phyloP scores from a whole-genome alignment of 1,140 invertebrate species.

The Trachelipus rathkii region DNA sequence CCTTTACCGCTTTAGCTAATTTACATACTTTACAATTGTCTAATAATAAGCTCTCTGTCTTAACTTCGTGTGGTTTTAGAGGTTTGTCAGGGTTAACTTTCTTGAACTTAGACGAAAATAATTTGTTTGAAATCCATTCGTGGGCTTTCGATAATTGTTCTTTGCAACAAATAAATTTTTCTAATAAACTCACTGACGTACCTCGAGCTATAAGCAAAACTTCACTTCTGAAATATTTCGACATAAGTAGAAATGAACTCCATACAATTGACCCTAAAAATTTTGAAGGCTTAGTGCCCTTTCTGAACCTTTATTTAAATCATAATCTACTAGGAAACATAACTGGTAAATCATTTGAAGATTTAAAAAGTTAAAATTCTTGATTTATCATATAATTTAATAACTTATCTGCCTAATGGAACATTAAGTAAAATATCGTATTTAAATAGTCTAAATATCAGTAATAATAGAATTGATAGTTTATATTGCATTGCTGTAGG shows the following conservation, averaged over 20 bases:
- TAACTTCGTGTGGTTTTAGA: too few species aligned
- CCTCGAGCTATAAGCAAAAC: too few species aligned
- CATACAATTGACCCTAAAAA: too few species aligned
- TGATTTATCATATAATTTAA: constrained; percentile 78
- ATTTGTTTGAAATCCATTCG: constrained; percentile 59
- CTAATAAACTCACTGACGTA: constrained; percentile 74
- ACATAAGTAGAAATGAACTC: too few species aligned
- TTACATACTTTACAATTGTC: constrained; percentile 78
- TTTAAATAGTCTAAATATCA: constrained; percentile 72
- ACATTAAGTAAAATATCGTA: constrained; percentile 73
- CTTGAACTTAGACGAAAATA: constrained; percentile 78
- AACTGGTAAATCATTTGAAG: constrained; percentile 72
- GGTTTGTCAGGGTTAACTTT: constrained; percentile 63
- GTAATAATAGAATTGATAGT: too few species aligned
- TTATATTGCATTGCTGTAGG: too few species aligned
- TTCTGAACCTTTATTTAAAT: too few species aligned
- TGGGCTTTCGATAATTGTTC: constrained; percentile 77
- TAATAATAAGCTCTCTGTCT: too few species aligned
- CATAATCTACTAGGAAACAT: too few species aligned
- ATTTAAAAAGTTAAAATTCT: constrained; percentile 67
- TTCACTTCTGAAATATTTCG: too few species aligned
- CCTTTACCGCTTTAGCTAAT: constrained; percentile 50
- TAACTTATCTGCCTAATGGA: constrained; percentile 71
- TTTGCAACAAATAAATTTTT: constrained; percentile 80
- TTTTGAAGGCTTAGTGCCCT: too few species aligned